These are phyloP conservation scores for Myotis lucifugus DNA, from an alignment of 2,113 vertebrate genomes.

Conservation along the genomic window DNA sequence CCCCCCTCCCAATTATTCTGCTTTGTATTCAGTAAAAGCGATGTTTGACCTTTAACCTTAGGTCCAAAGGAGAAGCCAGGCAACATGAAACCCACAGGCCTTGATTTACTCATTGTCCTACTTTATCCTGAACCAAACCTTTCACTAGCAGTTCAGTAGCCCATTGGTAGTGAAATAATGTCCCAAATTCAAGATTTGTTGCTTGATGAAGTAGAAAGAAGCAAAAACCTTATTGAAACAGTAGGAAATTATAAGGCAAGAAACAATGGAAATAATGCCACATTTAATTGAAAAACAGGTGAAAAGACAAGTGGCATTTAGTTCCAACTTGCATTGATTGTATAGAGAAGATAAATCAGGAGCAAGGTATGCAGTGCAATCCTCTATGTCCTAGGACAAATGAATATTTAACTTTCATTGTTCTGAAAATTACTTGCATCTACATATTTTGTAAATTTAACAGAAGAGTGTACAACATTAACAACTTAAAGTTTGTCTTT, in stretches of 20 bases:
- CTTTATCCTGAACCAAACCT: constrained; percentile 25
- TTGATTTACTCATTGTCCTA: neutral
- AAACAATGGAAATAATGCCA: neutral
- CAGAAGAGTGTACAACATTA: neutral
- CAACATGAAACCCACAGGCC: neutral
- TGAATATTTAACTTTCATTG: neutral
- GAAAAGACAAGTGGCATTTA: constrained; percentile 26
- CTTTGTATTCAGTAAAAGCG: neutral
- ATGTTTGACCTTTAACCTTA: neutral
- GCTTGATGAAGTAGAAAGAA: constrained; percentile 6
- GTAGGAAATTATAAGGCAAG: neutral
- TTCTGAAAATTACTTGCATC: constrained; percentile 23
- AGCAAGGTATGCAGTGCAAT: neutral
- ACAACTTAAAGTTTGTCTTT: constrained; percentile 13
- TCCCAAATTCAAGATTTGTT: neutral
- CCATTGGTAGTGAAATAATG: neutral
- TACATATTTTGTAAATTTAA: neutral
- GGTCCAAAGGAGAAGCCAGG: neutral
- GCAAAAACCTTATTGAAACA: neutral
- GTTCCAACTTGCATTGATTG: neutral
- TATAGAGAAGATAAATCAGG: neutral
- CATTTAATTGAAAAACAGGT: constrained; percentile 12
- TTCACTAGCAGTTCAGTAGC: neutral
- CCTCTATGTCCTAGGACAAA: neutral
- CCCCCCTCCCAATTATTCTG: neutral